A percentile compares a stretch with the other conserved stretches of the same genome.
These are phyloP conservation scores for Elephas maximus DNA, from an alignment of 2,113 vertebrate species.

Conservation along the genomic window DNA sequence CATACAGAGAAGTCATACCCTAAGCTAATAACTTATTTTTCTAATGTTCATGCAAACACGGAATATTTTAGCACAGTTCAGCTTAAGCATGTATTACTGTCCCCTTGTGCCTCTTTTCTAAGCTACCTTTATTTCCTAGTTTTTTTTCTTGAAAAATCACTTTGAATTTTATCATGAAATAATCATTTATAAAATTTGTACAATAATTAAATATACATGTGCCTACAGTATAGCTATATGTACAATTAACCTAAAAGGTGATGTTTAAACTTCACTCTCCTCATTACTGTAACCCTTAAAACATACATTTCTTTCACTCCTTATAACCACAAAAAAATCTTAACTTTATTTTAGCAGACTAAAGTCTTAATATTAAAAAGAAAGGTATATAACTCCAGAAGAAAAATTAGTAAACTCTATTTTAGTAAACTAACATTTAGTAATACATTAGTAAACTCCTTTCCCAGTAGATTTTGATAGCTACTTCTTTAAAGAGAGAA, in stretches of 20 bases:
- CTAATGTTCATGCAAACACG: neutral
- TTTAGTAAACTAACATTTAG: neutral
- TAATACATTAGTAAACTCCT: too few relatives aligned
- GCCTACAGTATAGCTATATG: too few relatives aligned
- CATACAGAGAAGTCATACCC: neutral
- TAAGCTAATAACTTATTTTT: neutral
- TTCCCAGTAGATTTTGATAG: neutral
- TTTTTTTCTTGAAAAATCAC: neutral
- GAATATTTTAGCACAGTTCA: neutral
- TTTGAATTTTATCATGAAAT: neutral
- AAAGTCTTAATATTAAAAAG: neutral
- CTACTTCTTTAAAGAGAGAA: neutral
- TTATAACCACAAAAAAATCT: neutral
- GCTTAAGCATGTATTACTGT: neutral
- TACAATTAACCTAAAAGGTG: neutral
- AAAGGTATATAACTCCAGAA: neutral
- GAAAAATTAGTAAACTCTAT: neutral
- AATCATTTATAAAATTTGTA: neutral
- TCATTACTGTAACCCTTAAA: neutral
- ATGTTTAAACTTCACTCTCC: neutral
- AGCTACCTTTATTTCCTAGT: neutral
- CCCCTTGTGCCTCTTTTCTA: neutral
- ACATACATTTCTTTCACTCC: neutral
- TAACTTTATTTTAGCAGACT: neutral
- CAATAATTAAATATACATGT: neutral